A percentile compares a stretch with the other conserved stretches of the same genome.
These are phyloP conservation scores for Troides aeacus DNA, from an alignment of 2,888 invertebrate genomes.

Conservation along the genomic window DNA sequence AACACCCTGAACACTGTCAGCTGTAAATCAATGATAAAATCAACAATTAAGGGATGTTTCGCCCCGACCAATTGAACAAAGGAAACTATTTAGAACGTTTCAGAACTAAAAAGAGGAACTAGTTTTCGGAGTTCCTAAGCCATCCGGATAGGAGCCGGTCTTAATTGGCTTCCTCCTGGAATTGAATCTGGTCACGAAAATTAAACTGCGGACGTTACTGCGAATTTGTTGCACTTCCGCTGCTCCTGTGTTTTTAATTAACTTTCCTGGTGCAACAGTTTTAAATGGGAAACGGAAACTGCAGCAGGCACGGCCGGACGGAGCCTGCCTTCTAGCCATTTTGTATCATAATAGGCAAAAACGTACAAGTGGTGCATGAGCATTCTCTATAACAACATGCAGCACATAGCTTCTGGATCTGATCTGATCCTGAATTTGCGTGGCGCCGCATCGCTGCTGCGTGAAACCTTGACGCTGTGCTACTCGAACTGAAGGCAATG, in stretches of 20 bases:
- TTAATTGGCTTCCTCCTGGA: constrained; percentile 25
- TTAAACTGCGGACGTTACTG: constrained; percentile 19
- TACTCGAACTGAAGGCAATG: no score
- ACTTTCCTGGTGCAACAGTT: not conserved
- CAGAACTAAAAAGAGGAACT: constrained; percentile 23
- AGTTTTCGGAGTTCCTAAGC: constrained; percentile 7
- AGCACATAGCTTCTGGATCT: no score
- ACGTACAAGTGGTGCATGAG: no score
- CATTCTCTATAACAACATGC: no score
- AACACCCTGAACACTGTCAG: not conserved
- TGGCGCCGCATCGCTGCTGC: no score
- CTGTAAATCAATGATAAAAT: constrained; percentile 12
- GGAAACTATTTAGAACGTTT: constrained; percentile 19
- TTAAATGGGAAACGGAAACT: no score
- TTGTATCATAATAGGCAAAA: no score
- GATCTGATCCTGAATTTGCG: no score
- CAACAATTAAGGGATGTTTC: constrained; percentile 2
- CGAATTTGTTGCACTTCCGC: constrained; percentile 18
- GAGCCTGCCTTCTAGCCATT: no score
- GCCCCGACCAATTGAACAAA: constrained; percentile 7
- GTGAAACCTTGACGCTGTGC: no score
- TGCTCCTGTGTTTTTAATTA: constrained; percentile 13
- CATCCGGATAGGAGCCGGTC: constrained; percentile 19
- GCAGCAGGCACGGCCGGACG: no score
- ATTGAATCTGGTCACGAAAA: constrained; percentile 28